Base-by-base conservation (phyloP, 2,888 invertebrate genomes). In the Agrotis ipsilon region DNA sequence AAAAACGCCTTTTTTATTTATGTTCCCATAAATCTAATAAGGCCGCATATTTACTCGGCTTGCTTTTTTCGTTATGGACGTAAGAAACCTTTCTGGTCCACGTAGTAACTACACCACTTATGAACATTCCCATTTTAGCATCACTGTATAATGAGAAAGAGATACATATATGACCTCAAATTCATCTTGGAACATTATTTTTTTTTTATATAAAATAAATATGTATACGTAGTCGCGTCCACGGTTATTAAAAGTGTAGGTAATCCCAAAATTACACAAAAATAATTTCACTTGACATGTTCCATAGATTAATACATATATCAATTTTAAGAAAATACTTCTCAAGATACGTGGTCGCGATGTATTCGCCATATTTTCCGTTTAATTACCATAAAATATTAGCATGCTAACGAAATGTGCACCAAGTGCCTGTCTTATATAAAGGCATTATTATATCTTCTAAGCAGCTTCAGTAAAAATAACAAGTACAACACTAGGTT, bases 21-120 rank as follows among this genome's bases (percentile, higher is more conserved):
- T 87, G 85, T 70, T 55, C n/a, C 52, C 74, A 87, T 87, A 87
- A 87, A 87, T 82, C 27, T 75, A 85, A 74, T 73, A 87, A 87
- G 87, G 79, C 68, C 54, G 3, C 68, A 45, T 7, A 49, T 52
- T 68, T 66, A 59, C 19, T 49, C n/a, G 21, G 49, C 24, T 70
- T 65, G 6, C 27, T 63, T 75, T 62, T 59, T 59, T 6, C 1
- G 58, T 21, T 7, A 18, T 14, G 18, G 1, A 61, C 21, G n/a
- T 18, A 24, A 11, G 7, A 49, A 14, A 14, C 3, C 16, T n/a
- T n/a, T 58, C 21, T 39, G 48, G 2, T 59, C 24, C 9, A 51
- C 32, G 45, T 49, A 51, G 27, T 64, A 58, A 71, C 81, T 78
- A 82, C 78, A 82, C 85, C 72, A 85, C 78, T 68, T 48, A 66